Evolutionary conservation across 37 sponge, comb jelly and placozoan genomes (phyloP).

Genomic region (Oscarella lobularis): DNA sequence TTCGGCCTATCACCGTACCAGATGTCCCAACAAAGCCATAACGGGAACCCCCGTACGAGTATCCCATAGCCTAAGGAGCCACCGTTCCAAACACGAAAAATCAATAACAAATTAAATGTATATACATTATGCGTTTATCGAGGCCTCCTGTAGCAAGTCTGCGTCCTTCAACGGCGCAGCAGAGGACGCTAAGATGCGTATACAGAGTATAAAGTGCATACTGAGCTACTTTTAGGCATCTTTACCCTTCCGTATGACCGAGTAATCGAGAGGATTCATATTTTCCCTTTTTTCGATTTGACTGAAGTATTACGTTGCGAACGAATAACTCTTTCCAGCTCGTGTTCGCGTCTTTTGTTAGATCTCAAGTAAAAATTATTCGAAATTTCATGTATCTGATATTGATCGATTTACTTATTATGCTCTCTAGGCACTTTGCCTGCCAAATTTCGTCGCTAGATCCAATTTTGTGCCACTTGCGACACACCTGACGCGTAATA

Average conservation of each 20-base stretch:
- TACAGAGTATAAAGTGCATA: neutral
- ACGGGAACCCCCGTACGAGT: conserved; percentile 19
- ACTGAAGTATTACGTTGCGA: neutral
- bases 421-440: neutral
- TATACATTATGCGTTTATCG: neutral
- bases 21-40: conserved; percentile 29
- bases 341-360: neutral
- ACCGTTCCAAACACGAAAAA: neutral
- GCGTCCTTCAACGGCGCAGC: neutral
- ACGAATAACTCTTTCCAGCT: neutral
- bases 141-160: neutral
- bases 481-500: neutral
- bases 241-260: neutral
- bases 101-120: neutral
- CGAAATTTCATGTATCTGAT: neutral
- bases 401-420: neutral
- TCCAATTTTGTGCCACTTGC: neutral
- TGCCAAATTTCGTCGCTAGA: neutral
- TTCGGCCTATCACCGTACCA: conserved; percentile 11
- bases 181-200: neutral
- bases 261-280: neutral
- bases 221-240: neutral
- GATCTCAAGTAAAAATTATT: neutral
- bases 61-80: conserved; percentile 38
- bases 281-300: neutral